Percentiles rank a stretch among this genome's conserved stretches.
These are phyloP conservation scores for Diplodus sargus DNA, from an alignment of 2,797 vertebrate genomes.

Conservation along the genomic window DNA sequence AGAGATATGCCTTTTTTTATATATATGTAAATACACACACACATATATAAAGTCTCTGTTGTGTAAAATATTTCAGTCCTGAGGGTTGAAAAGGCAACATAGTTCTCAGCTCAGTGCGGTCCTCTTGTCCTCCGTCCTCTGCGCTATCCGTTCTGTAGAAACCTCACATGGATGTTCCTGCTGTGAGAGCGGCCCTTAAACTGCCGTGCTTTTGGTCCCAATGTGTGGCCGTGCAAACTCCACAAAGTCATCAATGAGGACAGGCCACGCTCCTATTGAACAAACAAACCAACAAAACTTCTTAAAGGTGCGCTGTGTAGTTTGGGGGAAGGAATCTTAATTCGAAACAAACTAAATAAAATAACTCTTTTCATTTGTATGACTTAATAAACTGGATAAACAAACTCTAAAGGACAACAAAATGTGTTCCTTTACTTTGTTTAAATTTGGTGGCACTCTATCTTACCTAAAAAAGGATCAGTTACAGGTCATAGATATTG, in stretches of 20 bases:
- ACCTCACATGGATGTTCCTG: constrained; percentile 85
- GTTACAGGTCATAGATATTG: neutral
- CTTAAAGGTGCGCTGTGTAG: neutral
- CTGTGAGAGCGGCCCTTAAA: constrained; percentile 86
- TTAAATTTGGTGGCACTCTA: neutral
- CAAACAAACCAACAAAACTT: constrained; percentile 3
- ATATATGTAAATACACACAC: constrained; percentile 81
- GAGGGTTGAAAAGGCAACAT: constrained; percentile 90
- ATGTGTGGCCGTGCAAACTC: constrained; percentile 99
- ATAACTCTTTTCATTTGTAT: too few species aligned
- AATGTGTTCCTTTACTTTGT: too few species aligned
- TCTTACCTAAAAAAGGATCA: neutral
- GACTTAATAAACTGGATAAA: too few species aligned
- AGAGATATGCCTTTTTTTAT: constrained; percentile 90
- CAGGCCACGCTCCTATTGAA: constrained; percentile 93
- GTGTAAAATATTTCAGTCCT: constrained; percentile 92
- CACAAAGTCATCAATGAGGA: constrained; percentile 99
- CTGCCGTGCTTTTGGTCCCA: constrained; percentile 96
- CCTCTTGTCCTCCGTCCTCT: constrained; percentile 88
- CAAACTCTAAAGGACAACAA: too few species aligned
- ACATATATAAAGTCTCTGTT: constrained; percentile 90
- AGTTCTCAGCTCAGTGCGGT: constrained; percentile 93
- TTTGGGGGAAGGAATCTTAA: too few species aligned
- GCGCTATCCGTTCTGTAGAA: constrained; percentile 84
- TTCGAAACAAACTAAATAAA: too few species aligned